Evolutionary conservation across 2,113 vertebrate species (phyloP).

Genomic region (Buteo buteo): DNA sequence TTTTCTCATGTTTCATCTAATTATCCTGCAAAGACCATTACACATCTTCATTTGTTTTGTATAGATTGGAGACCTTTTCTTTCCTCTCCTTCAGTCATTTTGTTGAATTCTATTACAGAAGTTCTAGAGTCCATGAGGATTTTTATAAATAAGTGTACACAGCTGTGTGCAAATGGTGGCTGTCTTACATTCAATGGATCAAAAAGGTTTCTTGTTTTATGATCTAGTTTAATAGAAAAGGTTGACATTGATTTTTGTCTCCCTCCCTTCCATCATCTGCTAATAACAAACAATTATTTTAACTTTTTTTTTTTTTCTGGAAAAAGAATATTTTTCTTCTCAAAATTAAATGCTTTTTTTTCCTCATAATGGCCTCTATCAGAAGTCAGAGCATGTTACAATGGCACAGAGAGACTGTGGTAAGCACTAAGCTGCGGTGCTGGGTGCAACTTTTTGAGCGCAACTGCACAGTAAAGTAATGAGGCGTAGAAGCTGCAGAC

Average conservation of each 20-base stretch:
- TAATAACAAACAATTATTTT: background rate
- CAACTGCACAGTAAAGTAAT: background rate
- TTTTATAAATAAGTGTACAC: background rate
- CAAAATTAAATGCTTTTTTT: background rate
- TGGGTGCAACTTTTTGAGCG: background rate
- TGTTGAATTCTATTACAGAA: background rate
- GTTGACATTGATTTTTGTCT: background rate
- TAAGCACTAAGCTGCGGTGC: background rate
- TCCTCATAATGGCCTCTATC: background rate
- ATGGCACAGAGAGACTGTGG: background rate
- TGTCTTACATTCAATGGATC: background rate
- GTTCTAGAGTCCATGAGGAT: background rate
- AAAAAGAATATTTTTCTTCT: background rate
- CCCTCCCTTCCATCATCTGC: background rate
- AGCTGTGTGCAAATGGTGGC: background rate
- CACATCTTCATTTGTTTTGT: background rate
- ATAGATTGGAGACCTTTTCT: background rate
- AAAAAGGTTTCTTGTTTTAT: background rate
- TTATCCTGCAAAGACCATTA: background rate
- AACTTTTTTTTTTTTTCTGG: background rate
- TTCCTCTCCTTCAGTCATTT: background rate
- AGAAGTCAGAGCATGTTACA: background rate
- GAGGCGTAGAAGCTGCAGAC: background rate
- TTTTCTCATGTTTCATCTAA: background rate
- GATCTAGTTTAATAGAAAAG: background rate